Conservation (phyloP, 2,797 vertebrate genomes). For the Lophotriccus pileatus region DNA sequence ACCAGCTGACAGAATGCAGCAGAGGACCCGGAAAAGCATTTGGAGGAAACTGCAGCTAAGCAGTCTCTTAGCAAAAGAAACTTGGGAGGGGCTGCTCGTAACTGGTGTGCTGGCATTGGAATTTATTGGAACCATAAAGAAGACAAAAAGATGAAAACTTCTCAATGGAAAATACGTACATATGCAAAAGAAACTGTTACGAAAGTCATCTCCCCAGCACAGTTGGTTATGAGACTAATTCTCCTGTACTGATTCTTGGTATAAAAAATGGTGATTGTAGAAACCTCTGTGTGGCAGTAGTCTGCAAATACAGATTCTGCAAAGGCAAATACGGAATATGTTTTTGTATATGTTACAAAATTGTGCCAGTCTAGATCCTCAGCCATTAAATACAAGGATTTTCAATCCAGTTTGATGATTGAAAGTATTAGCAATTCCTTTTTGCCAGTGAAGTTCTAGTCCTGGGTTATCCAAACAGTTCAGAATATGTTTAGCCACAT, state of each 20-base stretch:
- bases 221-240: background rate
- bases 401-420: background rate
- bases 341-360: background rate
- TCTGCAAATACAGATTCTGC: background rate
- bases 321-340: background rate
- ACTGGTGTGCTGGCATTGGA: background rate
- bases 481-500: background rate
- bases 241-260: background rate
- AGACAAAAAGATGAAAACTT: background rate
- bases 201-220: background rate
- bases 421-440: background rate
- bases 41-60: background rate
- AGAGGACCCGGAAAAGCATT: background rate
- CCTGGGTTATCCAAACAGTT: background rate
- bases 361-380: background rate
- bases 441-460: background rate
- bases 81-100: background rate
- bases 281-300: background rate
- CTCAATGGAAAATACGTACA: background rate
- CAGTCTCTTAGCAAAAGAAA: background rate
- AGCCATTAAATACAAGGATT: background rate
- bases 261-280: background rate
- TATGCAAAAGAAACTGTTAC: background rate
- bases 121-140: background rate
- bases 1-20: background rate